Evolutionary conservation across 2,113 vertebrate species (phyloP).

Genomic region (Uropsilus gracilis): DNA sequence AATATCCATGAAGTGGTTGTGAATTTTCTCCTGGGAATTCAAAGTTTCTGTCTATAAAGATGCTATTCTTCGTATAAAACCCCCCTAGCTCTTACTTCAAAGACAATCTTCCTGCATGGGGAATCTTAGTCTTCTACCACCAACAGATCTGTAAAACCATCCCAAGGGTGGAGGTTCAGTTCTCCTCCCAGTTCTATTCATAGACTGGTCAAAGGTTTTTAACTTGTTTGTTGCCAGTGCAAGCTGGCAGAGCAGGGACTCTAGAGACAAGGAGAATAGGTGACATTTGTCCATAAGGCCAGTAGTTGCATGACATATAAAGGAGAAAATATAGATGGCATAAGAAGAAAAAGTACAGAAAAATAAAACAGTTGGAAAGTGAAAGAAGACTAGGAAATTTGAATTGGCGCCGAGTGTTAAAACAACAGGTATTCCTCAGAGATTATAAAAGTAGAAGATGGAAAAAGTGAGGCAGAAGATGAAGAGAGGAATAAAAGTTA

Average conservation of each 20-base stretch:
- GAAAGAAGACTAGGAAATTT: not conserved
- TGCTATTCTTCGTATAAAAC: not conserved
- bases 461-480: not conserved
- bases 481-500: not conserved
- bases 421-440: too few relatives aligned
- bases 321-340: not conserved
- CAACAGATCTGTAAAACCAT: not conserved
- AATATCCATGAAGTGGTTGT: not conserved
- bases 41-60: constrained; percentile 33
- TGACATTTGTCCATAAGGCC: not conserved
- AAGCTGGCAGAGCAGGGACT: not conserved
- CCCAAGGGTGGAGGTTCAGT: not conserved
- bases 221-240: not conserved
- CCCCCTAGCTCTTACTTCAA: constrained; percentile 2
- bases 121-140: not conserved
- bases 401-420: not conserved
- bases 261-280: not conserved
- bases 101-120: not conserved
- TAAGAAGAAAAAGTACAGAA: not conserved
- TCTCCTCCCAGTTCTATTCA: not conserved
- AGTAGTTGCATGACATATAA: not conserved
- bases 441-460: not conserved
- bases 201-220: not conserved
- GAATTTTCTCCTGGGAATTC: constrained; percentile 37
- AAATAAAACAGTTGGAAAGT: not conserved